phyloP scores from a whole-genome alignment of 2,113 vertebrate genomes.

The Corythoichthys intestinalis region DNA sequence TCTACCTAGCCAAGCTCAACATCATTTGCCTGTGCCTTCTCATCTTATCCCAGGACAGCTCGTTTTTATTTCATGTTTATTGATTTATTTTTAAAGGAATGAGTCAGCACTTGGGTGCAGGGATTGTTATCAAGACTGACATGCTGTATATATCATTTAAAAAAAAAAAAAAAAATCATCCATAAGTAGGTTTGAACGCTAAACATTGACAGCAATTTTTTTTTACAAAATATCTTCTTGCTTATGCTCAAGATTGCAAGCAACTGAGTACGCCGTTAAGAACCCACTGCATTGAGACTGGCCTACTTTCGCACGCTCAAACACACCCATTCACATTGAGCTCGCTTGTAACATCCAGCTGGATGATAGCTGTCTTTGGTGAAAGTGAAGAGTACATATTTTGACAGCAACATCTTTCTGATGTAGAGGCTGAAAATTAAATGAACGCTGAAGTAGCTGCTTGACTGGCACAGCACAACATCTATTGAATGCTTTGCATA shows the following conservation, averaged over 20 bases:
- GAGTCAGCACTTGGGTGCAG: background rate
- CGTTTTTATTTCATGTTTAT: background rate
- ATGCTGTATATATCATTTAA: background rate
- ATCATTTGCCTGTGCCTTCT: background rate
- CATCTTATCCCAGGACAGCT: background rate
- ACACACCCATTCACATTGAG: constrained; percentile 27
- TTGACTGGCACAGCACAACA: constrained; percentile 53
- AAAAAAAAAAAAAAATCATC: background rate
- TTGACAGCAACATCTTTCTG: constrained; percentile 62
- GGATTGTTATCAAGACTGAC: background rate
- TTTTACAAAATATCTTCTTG: constrained; percentile 1
- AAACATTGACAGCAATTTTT: background rate
- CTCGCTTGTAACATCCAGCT: constrained; percentile 50
- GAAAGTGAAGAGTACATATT: constrained; percentile 48
- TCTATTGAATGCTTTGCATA: constrained; percentile 22
- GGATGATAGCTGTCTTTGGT: constrained; percentile 59
- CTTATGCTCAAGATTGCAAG: constrained; percentile 8
- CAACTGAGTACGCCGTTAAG: background rate
- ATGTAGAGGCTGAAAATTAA: constrained; percentile 59
- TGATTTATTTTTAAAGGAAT: background rate
- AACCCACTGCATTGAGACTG: constrained; percentile 7
- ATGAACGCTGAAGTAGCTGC: constrained; percentile 38
- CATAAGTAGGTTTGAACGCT: background rate
- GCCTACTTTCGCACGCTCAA: background rate
- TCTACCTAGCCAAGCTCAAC: background rate